Conservation (phyloP, 2,888 invertebrate genomes). For the Alitta virens region DNA sequence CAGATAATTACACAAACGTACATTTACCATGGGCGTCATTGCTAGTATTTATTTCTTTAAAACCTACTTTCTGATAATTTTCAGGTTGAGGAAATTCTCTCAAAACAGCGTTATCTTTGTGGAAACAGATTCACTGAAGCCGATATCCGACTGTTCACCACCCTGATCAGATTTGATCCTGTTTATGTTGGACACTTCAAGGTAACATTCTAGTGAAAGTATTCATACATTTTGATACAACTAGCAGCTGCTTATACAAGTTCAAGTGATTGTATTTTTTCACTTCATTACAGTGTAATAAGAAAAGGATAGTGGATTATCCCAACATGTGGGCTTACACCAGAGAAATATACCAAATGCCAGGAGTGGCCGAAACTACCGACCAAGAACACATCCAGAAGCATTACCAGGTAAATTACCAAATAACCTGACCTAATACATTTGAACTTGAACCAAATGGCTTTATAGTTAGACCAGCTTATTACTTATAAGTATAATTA, state of each 20-base stretch:
- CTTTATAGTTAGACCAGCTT: neutral
- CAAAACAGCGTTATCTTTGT: slow-evolving; percentile 39
- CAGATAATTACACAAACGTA: neutral
- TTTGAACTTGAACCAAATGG: neutral
- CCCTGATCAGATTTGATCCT: slow-evolving; percentile 49
- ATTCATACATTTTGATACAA: too few relatives aligned
- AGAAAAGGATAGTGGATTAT: slow-evolving; percentile 45
- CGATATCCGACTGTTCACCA: slow-evolving; percentile 48
- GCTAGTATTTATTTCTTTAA: too few relatives aligned
- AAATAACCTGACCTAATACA: too few relatives aligned
- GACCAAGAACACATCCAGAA: slow-evolving; percentile 45
- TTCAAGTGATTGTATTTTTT: neutral
- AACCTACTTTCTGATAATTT: neutral
- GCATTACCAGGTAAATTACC: slow-evolving; percentile 41
- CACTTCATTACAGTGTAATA: slow-evolving; percentile 39
- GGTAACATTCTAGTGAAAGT: slow-evolving; percentile 34
- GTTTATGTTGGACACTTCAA: slow-evolving; percentile 53
- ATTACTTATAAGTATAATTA: neutral
- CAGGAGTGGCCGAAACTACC: slow-evolving; percentile 43
- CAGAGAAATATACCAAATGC: slow-evolving; percentile 46
- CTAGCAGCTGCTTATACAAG: too few relatives aligned
- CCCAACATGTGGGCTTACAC: slow-evolving; percentile 48
- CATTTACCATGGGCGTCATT: too few relatives aligned
- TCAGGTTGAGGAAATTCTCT: slow-evolving; percentile 45
- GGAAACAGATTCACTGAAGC: slow-evolving; percentile 48